Evolutionary conservation across 2,113 vertebrate species (phyloP).

Genomic region (Emydura subglobosa): DNA sequence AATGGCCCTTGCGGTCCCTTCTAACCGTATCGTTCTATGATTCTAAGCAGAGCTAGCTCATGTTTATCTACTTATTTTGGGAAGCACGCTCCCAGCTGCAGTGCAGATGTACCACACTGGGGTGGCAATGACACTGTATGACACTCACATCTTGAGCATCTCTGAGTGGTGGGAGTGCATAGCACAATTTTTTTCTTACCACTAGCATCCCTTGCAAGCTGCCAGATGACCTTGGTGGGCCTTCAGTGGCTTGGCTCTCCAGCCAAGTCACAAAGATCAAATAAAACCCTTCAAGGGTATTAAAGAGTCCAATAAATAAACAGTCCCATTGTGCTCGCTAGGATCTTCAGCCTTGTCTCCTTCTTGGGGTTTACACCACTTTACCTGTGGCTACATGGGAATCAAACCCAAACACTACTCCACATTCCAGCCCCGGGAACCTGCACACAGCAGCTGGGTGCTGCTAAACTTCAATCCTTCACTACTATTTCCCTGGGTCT

Average conservation of each 20-base stretch:
- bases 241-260: background rate
- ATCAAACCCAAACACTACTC: too few relatives aligned
- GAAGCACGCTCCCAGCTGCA: too few relatives aligned
- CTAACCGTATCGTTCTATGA: background rate
- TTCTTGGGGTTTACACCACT: background rate
- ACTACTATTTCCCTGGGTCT: too few relatives aligned
- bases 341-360: background rate
- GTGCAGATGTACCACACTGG: too few relatives aligned
- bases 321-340: too few relatives aligned
- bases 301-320: background rate
- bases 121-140: too few relatives aligned
- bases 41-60: background rate
- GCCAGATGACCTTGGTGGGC: background rate
- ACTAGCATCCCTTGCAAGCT: background rate
- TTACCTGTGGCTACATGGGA: too few relatives aligned
- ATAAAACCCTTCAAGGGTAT: background rate
- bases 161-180: too few relatives aligned
- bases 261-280: background rate
- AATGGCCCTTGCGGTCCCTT: too few relatives aligned
- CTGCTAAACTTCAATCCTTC: too few relatives aligned
- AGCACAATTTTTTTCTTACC: background rate
- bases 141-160: background rate
- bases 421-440: too few relatives aligned
- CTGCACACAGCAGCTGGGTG: too few relatives aligned
- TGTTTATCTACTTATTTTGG: background rate